Base-by-base conservation (phyloP, 2,797 vertebrate genomes). In the Oryzias sinensis region DNA sequence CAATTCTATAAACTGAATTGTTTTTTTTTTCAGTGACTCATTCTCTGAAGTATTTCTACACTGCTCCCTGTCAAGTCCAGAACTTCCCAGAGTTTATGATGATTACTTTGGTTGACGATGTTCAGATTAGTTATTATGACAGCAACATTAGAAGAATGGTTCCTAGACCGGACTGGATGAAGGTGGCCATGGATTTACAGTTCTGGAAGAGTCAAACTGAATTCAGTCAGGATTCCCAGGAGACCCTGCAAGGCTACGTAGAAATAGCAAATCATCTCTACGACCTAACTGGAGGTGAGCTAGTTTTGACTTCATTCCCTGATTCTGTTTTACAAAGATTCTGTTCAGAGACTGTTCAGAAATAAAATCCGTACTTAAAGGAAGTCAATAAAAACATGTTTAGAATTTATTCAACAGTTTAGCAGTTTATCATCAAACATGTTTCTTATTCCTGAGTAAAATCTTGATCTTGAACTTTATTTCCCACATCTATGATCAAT, bases 271-370 rank as follows among this genome's bases (percentile, higher is more conserved):
- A 61, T 43, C 0, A 29, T 0, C 77, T 59, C 51, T 81, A 86
- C 58, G 88, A 88, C 79, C 80, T 85, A 49, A 88, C 76, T 51
- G 65, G 37, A 80, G 87, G 87, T 90, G 64, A 56, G 80, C 69
- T 52, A 2, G 20, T 51, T 13, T 67, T 63, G 62, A 5, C 60
- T 18, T 22, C 53, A 11, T 14, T 58, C 9, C 2, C 9, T 9
- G 7, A 1, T 33, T 33, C n/a, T n/a, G n/a, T n/a, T n/a, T n/a
- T n/a, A n/a, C n/a, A n/a, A n/a, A n/a, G n/a, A n/a, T n/a, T n/a
- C n/a, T n/a, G n/a, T n/a, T n/a, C n/a, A n/a, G n/a, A n/a, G n/a
- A n/a, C 8, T 9, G 29, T 33, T 33, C 8, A 33, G 8, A 33
- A 9, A 33, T 9, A 0, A 9, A 9, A 33, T 9, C 8, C 7